Conservation (phyloP, 2,113 vertebrate genomes). For the Indri indri region DNA sequence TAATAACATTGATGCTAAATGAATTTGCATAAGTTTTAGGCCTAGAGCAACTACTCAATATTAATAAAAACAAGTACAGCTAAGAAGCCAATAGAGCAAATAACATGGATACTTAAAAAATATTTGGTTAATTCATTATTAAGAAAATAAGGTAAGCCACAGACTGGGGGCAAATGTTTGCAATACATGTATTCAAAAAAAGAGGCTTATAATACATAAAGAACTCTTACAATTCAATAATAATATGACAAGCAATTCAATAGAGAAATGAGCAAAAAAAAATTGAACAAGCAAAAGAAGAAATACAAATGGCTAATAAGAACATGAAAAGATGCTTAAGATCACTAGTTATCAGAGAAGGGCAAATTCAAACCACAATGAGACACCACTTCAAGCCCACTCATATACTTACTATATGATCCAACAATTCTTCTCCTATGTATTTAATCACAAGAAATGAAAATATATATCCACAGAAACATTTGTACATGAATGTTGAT, state of each 20-base stretch:
- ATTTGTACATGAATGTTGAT: background rate
- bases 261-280: background rate
- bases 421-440: background rate
- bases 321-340: background rate
- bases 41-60: background rate
- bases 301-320: background rate
- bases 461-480: background rate
- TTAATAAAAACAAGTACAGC: background rate
- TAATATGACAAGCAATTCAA: background rate
- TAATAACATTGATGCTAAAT: background rate
- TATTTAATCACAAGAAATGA: background rate
- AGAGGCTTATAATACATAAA: background rate
- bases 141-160: background rate
- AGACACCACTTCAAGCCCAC: background rate
- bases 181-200: background rate
- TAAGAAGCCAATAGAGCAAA: background rate
- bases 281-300: background rate
- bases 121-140: background rate
- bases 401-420: background rate
- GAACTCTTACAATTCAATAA: background rate
- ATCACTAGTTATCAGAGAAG: background rate
- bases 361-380: background rate
- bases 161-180: background rate
- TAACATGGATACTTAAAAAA: background rate
- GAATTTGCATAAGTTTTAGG: background rate